Evolutionary conservation across 2,113 vertebrate species (phyloP), one percentile per base, ranked within the genome.

Genomic region (Clarias magur): DNA sequence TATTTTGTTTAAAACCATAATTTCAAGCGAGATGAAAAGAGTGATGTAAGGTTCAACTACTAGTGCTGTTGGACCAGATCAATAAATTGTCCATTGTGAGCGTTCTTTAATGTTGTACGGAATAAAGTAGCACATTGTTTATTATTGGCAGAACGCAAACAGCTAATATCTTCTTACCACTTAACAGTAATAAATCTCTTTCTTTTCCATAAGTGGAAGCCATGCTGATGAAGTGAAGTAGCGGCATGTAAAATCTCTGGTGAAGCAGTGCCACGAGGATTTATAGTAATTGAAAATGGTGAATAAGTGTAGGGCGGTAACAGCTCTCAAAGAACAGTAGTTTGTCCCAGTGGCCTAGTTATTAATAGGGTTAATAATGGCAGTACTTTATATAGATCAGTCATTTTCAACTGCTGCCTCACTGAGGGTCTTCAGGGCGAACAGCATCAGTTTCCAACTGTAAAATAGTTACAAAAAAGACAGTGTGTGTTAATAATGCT

Each of bases 1-100:
- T 86, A 57, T 88, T 67, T 88, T 81, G 88, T 89, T 48, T 75
- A 11, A 75, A 87, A 88, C 54, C 75, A 85, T 87, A 67, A 70
- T 82, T 84, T 90, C 68, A 62, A 62, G 38, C 86, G 73, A 25
- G 42, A 87, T 60, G 83, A 88, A 75, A 88, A 84, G 89, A 53
- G 83, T 85, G 88, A 88, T 89, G 91, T 93, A 85, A 87, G 42
- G 82, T 75, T 82, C 48, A 62, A 86, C 87, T 75, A 27, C 88
- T 76, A 88, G 85, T 76, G 15, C 30, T 85, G 65, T 23, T 53
- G 21, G 56, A n/a, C 25, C 42, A 19, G 57, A 48, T 48, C 56
- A 72, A 87, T 87, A 8, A 68, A 67, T 60, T 62, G 23, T 48
- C 17, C 25, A 15, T 25, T 3, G 7, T 54, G 48, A 78, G 78